Base-by-base conservation (phyloP, 1,140 invertebrate species). In the Polypedilum vanderplanki region DNA sequence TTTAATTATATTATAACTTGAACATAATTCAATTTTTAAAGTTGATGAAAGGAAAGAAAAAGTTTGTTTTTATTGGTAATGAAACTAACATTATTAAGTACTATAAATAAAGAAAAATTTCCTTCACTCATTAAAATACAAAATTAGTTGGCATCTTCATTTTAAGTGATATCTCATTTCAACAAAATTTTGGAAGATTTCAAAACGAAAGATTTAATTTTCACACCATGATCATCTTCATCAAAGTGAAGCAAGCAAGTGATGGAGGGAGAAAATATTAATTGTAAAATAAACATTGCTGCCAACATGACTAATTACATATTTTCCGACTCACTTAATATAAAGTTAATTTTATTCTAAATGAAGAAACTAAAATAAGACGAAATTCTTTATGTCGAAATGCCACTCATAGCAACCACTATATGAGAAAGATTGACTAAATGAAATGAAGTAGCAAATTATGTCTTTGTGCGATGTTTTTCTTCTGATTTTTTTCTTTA, bases 381-480 rank as follows among this genome's bases (percentile, higher is more conserved):
- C 24, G 46, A 57, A 57, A 57, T 57, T 57, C 46, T 57, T 57
- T 57, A 57, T 57, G 46, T 57, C 46, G n/a, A 57, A 12, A n/a
- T 57, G 46, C 46, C 46, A 57, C n/a, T 15, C 46, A 57, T 57
- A n/a, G 12, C 46, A 9, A n/a, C n/a, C 12, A n/a, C 46, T 12
- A 57, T 57, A n/a, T 57, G 46, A n/a, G 46, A 46, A 46, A n/a
- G 46, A 57, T 12, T 57, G 46, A 57, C 46, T 57, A 57, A 57
- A 57, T 57, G 17, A 70, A 70, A 70, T 70, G 65, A 70, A 70
- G 65, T 70, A 70, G 65, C 65, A 70, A 70, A 70, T 70, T 70
- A 12, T 22, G 65, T 67, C n/a, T n/a, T n/a, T n/a, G n/a, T n/a
- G 15, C 64, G 64, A 12, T 18, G 18, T 67, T 67, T 67, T n/a